Conservation (phyloP, 2,888 invertebrate species). For the Ichneumon xanthorius region DNA sequence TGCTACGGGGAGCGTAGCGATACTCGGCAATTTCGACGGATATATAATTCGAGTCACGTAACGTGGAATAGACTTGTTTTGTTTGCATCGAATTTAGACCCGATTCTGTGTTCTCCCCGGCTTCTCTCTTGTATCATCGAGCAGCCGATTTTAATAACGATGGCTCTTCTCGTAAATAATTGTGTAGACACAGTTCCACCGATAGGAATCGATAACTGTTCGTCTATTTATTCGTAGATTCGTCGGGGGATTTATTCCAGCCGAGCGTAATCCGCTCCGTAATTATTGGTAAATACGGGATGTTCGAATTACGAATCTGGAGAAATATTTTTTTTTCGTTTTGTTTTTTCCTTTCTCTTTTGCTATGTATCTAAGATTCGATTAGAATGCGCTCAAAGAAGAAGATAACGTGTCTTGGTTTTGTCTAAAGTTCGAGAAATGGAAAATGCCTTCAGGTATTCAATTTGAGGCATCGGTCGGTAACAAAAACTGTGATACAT, state of each 20-base stretch:
- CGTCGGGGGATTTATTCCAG: not conserved
- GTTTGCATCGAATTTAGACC: conserved; percentile 50
- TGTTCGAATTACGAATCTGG: not conserved
- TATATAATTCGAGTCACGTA: conserved; percentile 54
- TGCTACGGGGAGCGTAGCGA: not conserved
- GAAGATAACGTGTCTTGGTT: not conserved
- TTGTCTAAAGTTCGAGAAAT: not conserved
- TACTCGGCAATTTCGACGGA: conserved; percentile 22
- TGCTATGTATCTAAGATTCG: not conserved
- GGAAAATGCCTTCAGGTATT: not conserved
- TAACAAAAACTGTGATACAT: no score
- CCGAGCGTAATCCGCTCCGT: not conserved
- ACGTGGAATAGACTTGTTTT: conserved; percentile 57
- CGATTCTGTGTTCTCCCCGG: not conserved
- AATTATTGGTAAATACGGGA: not conserved
- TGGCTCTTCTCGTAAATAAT: conserved; percentile 30
- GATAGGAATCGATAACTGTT: not conserved
- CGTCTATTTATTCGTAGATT: not conserved
- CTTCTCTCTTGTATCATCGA: not conserved
- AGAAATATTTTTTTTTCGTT: not conserved
- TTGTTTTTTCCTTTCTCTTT: not conserved
- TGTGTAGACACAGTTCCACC: conserved; percentile 5
- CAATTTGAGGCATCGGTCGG: not conserved
- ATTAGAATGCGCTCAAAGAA: not conserved
- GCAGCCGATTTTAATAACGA: conserved; percentile 18